Evolutionary conservation across 2,797 vertebrate genomes (phyloP).

Genomic region (Falco peregrinus): DNA sequence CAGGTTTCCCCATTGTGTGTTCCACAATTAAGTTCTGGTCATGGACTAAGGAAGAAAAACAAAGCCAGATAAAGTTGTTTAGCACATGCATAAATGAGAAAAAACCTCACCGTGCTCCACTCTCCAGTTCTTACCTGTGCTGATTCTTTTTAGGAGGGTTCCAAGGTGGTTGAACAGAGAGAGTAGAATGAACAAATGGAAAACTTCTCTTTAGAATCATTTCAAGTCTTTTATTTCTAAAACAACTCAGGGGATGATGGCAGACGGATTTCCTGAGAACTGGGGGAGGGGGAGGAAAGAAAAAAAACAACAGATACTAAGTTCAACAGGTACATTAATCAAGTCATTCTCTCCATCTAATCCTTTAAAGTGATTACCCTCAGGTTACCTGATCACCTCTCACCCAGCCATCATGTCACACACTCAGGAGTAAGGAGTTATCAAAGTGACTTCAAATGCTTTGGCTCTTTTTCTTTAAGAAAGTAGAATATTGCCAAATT

Average conservation of each 20-base stretch:
- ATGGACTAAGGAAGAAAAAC: background rate
- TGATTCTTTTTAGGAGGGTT: background rate
- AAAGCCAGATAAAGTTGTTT: background rate
- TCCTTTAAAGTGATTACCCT: background rate
- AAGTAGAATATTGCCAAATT: background rate
- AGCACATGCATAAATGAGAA: background rate
- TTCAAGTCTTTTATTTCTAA: background rate
- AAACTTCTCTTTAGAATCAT: background rate
- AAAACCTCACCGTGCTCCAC: background rate
- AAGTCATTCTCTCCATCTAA: background rate
- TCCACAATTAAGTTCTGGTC: background rate
- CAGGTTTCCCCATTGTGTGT: background rate
- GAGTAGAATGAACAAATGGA: background rate
- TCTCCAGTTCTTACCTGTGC: background rate
- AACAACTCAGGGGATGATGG: background rate
- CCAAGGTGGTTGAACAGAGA: accelerated
- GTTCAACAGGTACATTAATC: background rate
- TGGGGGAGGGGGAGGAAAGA: too few relatives aligned
- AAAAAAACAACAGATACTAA: background rate
- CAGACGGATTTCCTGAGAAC: background rate
- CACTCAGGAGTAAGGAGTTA: background rate
- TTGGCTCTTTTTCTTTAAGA: background rate
- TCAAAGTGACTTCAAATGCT: background rate
- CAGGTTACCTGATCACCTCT: background rate
- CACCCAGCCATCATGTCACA: background rate